Conservation (phyloP, 1,140 invertebrate genomes). For the Heliconius congener region DNA sequence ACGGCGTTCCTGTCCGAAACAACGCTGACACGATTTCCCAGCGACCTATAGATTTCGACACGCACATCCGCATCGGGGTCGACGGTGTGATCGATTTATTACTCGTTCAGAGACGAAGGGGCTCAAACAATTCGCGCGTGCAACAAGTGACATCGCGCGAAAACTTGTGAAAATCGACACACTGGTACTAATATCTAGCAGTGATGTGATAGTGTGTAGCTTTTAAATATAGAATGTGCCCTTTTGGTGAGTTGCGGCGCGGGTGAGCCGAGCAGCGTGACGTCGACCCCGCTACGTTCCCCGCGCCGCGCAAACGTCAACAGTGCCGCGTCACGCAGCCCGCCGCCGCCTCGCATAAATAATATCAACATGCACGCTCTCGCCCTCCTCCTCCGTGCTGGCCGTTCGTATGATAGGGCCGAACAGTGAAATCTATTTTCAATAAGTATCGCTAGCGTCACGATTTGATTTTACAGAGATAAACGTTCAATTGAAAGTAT, state of each 20-base stretch:
- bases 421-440: constrained; percentile 21
- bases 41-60: constrained; percentile 58
- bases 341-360: constrained; percentile 54
- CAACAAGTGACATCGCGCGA: constrained; percentile 74
- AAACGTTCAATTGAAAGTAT: constrained; percentile 13
- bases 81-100: constrained; percentile 60
- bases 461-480: constrained; percentile 9
- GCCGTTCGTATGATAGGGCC: constrained; percentile 11
- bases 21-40: constrained; percentile 64
- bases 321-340: constrained; percentile 70
- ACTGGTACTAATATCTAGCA: constrained; percentile 51
- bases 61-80: constrained; percentile 55
- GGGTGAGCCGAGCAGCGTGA: constrained; percentile 71
- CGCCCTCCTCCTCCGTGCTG: constrained; percentile 40
- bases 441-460: constrained; percentile 4
- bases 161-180: constrained; percentile 57
- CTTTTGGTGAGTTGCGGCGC: constrained; percentile 70
- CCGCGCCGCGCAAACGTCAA: constrained; percentile 77
- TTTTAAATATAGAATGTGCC: constrained; percentile 77
- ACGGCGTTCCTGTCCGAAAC: constrained; percentile 67
- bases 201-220: constrained; percentile 70
- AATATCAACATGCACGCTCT: constrained; percentile 58
- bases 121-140: constrained; percentile 57
- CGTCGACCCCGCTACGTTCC: constrained; percentile 70
- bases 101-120: constrained; percentile 47